Evolutionary conservation across 2,113 vertebrate species (phyloP).

Genomic region (Corythoichthys intestinalis): DNA sequence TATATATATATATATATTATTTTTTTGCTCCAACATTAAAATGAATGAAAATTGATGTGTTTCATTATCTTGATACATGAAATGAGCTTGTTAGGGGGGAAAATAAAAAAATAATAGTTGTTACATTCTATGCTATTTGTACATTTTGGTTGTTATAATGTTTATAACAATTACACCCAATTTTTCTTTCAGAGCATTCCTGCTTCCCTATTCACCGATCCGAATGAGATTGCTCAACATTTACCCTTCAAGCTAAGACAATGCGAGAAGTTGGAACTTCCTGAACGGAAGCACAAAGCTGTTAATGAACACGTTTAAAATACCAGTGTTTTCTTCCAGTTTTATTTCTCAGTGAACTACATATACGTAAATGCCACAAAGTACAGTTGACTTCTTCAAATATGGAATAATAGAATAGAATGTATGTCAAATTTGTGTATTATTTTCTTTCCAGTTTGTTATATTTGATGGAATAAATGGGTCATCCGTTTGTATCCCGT

Average conservation of each 20-base stretch:
- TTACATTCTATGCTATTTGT: not conserved
- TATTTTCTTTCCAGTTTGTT: too few relatives aligned
- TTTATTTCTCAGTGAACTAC: not conserved
- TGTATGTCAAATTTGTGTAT: too few relatives aligned
- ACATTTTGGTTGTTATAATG: not conserved
- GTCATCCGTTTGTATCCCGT: too few relatives aligned
- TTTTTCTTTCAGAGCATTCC: constrained; percentile 76
- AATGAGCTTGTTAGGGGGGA: too few relatives aligned
- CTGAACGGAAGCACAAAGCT: constrained; percentile 46
- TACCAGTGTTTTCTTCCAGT: not conserved
- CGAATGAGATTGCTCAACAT: constrained; percentile 92
- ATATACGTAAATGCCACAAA: not conserved
- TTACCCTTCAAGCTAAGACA: constrained; percentile 83
- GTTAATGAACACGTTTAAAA: constrained; percentile 16
- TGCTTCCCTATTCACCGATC: constrained; percentile 85
- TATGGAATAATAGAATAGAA: too few relatives aligned
- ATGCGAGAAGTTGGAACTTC: constrained; percentile 88
- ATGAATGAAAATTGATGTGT: too few relatives aligned
- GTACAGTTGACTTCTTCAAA: too few relatives aligned
- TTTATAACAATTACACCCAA: not conserved
- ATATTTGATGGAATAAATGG: too few relatives aligned
- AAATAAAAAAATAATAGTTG: too few relatives aligned
- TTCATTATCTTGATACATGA: too few relatives aligned
- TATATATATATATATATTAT: too few relatives aligned
- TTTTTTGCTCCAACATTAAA: too few relatives aligned